These are phyloP conservation scores for Sebastes reedi DNA, from an alignment of 2,797 vertebrate species.

Conservation along the genomic window DNA sequence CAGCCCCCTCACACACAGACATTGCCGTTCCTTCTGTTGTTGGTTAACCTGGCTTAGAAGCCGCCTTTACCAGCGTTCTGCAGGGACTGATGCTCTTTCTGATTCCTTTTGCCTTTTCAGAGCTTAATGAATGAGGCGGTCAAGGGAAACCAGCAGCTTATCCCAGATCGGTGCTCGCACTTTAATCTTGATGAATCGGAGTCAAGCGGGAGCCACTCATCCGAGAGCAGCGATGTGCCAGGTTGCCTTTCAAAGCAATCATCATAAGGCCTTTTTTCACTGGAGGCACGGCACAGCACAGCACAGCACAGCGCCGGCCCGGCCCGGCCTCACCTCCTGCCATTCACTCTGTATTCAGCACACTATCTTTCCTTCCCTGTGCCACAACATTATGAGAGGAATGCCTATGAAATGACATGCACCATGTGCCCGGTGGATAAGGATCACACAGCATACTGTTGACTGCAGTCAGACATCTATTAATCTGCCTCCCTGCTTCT, in stretches of 20 bases:
- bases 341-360: background rate
- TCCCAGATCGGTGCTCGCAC: background rate
- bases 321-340: conserved; percentile 1
- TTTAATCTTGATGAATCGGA: conserved; percentile 29
- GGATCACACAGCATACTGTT: conserved; percentile 34
- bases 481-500: conserved; percentile 7
- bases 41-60: background rate
- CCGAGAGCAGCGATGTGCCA: background rate
- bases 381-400: conserved; percentile 5
- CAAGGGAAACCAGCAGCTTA: background rate
- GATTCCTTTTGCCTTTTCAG: background rate
- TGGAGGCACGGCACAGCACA: background rate
- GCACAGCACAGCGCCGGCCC: no score
- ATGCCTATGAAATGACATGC: conserved; percentile 30
- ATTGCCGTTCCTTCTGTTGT: no score
- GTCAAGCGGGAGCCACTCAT: conserved; percentile 5
- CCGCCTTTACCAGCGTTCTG: background rate
- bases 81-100: background rate
- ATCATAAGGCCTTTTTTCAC: background rate
- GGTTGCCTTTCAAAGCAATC: conserved; percentile 24
- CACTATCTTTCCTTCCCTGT: background rate
- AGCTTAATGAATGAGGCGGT: conserved; percentile 25
- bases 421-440: conserved; percentile 7
- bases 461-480: conserved; percentile 41
- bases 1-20: background rate